phyloP scores from a whole-genome alignment of 37 sponge, comb jelly and placozoan genomes.

The Theonella swinhoei region DNA sequence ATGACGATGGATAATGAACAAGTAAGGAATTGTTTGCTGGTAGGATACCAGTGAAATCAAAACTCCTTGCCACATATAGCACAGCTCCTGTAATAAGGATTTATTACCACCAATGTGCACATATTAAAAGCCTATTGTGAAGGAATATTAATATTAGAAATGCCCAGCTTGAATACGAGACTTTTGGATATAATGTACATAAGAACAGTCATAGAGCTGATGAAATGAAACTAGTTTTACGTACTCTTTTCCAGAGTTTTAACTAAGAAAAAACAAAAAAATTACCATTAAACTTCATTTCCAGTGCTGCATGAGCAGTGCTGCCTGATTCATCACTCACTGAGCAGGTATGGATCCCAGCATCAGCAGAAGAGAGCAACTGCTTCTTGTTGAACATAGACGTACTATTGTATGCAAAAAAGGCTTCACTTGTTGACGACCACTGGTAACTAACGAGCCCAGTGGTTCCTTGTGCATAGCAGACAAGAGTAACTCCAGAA shows the following conservation, averaged over 20 bases:
- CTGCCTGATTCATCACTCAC: not conserved
- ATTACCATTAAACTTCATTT: not conserved
- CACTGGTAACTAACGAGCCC: not conserved
- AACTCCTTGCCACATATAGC: not conserved
- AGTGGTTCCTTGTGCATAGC: not conserved
- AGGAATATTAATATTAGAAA: too few species aligned
- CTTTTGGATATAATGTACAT: too few species aligned
- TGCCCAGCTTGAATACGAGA: too few species aligned
- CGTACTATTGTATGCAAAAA: not conserved
- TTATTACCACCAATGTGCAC: not conserved
- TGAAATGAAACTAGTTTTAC: too few species aligned
- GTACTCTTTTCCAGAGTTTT: too few species aligned
- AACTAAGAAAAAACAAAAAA: too few species aligned
- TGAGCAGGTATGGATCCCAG: not conserved
- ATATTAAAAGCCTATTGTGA: not conserved
- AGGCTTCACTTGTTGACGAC: not conserved
- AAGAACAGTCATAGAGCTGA: too few species aligned
- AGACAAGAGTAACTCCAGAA: not conserved
- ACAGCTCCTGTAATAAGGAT: not conserved
- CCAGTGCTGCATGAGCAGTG: not conserved
- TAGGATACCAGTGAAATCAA: not conserved
- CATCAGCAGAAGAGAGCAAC: not conserved
- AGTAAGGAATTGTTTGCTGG: not conserved
- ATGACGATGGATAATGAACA: not conserved
- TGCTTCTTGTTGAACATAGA: not conserved